These are phyloP conservation scores for Callaeas wilsoni DNA, from an alignment of 2,113 vertebrate genomes.

Conservation along the genomic window DNA sequence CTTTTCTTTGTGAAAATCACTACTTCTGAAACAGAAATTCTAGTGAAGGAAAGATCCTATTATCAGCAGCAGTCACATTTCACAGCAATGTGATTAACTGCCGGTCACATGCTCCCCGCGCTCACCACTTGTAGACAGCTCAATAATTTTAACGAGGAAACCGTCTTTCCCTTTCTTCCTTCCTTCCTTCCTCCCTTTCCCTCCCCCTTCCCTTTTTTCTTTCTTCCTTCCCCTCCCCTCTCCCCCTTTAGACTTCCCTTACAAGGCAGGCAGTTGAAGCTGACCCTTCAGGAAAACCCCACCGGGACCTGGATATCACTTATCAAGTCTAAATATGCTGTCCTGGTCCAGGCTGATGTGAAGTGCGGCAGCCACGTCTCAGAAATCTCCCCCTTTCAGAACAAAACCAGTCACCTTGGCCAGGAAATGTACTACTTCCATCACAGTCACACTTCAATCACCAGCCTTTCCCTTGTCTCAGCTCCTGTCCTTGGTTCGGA, in stretches of 20 bases:
- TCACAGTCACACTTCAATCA: slow-evolving; percentile 76
- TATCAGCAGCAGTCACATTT: slow-evolving; percentile 67
- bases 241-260: background rate
- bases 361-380: background rate
- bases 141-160: slow-evolving; percentile 68
- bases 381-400: background rate
- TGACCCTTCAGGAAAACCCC: slow-evolving; percentile 55
- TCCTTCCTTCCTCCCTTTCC: background rate
- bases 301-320: slow-evolving; percentile 49
- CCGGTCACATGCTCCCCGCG: slow-evolving; percentile 25
- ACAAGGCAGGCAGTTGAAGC: slow-evolving; percentile 28
- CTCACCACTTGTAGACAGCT: slow-evolving; percentile 59
- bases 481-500: slow-evolving; percentile 70
- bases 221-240: background rate
- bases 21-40: slow-evolving; percentile 60
- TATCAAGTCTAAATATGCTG: slow-evolving; percentile 46
- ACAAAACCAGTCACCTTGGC: slow-evolving; percentile 70
- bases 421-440: slow-evolving; percentile 61
- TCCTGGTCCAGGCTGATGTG: slow-evolving; percentile 37
- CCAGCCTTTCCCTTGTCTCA: slow-evolving; percentile 72
- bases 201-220: background rate
- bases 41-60: slow-evolving; percentile 54
- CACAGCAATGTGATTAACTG: slow-evolving; percentile 66
- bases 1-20: slow-evolving; percentile 59
- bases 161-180: background rate